A percentile compares a stretch with the other conserved stretches of the same genome.
phyloP scores from a whole-genome alignment of 2,113 vertebrate species.

The Thryonomys swinderianus region DNA sequence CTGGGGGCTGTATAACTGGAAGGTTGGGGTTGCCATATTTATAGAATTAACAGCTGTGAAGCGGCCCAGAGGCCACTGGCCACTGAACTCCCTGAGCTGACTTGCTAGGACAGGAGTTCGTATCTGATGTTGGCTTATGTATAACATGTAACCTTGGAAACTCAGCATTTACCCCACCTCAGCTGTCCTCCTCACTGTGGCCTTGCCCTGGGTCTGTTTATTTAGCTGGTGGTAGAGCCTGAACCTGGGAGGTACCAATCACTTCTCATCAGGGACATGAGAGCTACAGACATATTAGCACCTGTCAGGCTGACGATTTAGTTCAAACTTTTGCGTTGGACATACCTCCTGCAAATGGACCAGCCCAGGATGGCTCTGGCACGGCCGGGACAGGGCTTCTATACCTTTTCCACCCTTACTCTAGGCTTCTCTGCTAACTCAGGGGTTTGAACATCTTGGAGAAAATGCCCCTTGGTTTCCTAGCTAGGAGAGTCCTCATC shows the following conservation, averaged over 20 bases:
- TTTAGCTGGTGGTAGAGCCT: neutral
- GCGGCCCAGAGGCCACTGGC: neutral
- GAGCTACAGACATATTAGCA: neutral
- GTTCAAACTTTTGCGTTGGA: neutral
- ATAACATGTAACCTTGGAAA: neutral
- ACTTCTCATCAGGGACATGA: neutral
- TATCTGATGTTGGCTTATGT: neutral
- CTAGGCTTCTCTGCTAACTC: neutral
- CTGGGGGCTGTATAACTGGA: neutral
- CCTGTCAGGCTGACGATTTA: neutral
- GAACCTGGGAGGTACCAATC: slow-evolving; percentile 10
- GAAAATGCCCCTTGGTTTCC: slow-evolving; percentile 21
- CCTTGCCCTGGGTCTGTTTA: neutral
- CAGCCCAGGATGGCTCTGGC: neutral
- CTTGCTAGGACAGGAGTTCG: neutral
- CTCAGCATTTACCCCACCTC: neutral
- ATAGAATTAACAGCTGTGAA: neutral
- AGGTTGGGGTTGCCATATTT: neutral
- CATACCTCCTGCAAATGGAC: neutral
- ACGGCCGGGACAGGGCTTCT: neutral
- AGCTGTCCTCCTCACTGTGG: neutral
- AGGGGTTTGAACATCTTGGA: neutral
- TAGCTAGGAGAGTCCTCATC: neutral
- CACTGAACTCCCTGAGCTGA: neutral
- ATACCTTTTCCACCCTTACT: neutral